phyloP scores from a whole-genome alignment of 2,797 vertebrate species.

The Catamblyrhynchus diadema region DNA sequence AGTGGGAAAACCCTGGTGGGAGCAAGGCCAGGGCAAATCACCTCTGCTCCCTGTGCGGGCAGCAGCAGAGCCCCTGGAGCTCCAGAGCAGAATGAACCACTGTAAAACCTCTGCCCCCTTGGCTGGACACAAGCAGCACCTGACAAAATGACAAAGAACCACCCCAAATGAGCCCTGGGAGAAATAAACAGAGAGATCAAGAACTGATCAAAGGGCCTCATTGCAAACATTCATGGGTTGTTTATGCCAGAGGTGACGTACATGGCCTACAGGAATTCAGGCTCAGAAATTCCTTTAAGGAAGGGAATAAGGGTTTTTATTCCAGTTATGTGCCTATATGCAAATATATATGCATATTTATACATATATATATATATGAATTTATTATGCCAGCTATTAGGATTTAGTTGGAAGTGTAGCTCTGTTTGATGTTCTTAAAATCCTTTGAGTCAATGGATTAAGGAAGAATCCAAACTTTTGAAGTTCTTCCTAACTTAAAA shows the following conservation, averaged over 20 bases:
- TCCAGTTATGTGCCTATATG: background rate
- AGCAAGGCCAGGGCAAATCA: background rate
- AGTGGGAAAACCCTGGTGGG: background rate
- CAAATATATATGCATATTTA: background rate
- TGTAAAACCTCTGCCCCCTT: background rate
- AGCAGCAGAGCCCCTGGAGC: background rate
- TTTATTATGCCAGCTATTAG: background rate
- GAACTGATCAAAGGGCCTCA: background rate
- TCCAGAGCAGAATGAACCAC: background rate
- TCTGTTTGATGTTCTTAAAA: slow-evolving; percentile 37
- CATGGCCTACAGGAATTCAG: background rate
- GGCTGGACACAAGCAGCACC: background rate
- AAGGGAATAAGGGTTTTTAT: background rate
- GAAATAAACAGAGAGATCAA: background rate
- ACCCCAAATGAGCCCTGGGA: background rate
- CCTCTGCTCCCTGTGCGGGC: background rate
- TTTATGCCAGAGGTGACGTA: background rate
- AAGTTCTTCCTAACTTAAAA: slow-evolving; percentile 9
- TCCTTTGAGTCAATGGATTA: background rate
- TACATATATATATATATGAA: background rate
- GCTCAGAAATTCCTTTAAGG: background rate
- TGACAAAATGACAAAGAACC: background rate
- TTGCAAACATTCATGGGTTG: background rate
- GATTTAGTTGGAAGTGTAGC: background rate
- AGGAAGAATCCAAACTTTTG: slow-evolving; percentile 2